Conservation (phyloP, 1,140 invertebrate genomes). For the Trissolcus basalis region DNA sequence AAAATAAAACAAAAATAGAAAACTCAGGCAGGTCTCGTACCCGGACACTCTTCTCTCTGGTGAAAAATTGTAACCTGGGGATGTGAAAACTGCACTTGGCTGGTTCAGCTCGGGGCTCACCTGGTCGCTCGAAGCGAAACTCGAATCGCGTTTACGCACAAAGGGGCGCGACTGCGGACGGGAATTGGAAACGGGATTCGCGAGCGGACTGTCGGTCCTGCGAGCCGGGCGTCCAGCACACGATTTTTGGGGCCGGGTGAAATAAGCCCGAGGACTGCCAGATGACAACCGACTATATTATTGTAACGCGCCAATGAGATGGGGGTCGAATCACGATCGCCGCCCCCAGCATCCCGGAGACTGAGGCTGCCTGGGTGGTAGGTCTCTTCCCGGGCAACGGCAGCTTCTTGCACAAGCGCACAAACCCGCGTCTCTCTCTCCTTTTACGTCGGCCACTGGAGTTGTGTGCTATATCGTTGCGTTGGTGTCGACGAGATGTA, state of each 20-base stretch:
- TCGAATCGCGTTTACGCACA: slow-evolving; percentile 21
- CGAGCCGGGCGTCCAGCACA: no score
- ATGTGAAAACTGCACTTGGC: neutral
- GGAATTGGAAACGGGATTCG: no score
- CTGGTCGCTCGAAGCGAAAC: slow-evolving; percentile 8
- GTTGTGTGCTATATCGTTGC: slow-evolving; percentile 45
- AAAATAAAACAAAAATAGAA: no score
- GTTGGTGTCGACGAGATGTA: slow-evolving; percentile 38
- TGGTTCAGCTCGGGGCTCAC: slow-evolving; percentile 10
- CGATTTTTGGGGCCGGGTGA: neutral
- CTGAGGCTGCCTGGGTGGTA: slow-evolving; percentile 72
- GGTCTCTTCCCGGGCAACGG: slow-evolving; percentile 75
- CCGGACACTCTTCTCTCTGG: neutral
- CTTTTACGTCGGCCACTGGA: slow-evolving; percentile 33
- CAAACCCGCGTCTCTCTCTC: slow-evolving; percentile 50
- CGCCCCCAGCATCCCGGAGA: slow-evolving; percentile 81
- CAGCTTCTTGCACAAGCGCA: slow-evolving; percentile 75
- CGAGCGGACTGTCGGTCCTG: no score
- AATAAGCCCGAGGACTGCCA: slow-evolving; percentile 3
- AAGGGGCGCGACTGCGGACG: slow-evolving; percentile 19
- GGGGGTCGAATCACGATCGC: slow-evolving; percentile 89
- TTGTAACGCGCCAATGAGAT: slow-evolving; percentile 75
- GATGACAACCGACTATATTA: slow-evolving; percentile 61
- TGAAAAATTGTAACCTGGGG: neutral
- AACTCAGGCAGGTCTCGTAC: no score